phyloP scores from a whole-genome alignment of 2,797 vertebrate species.

The Thamnophis elegans region DNA sequence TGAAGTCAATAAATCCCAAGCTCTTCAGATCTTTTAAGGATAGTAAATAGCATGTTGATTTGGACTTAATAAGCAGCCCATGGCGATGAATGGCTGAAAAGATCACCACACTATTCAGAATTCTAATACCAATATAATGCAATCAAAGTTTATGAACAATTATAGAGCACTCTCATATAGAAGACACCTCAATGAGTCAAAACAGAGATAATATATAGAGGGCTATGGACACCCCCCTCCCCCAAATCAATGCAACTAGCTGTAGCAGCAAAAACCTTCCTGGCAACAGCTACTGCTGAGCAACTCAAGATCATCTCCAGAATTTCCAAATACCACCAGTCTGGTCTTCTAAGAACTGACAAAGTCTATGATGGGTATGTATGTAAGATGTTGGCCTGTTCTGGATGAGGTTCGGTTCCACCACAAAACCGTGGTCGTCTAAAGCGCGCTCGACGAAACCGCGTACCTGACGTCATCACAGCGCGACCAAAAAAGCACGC shows the following conservation, averaged over 20 bases:
- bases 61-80: not conserved
- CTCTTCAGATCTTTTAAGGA: not conserved
- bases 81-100: not conserved
- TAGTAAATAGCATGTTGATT: not conserved
- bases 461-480: no score
- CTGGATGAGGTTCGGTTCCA: not conserved
- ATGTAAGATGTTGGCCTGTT: not conserved
- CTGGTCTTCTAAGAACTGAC: not conserved
- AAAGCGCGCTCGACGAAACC: no score
- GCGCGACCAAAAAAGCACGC: no score
- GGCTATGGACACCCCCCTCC: not conserved
- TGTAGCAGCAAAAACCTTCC: not conserved
- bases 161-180: not conserved
- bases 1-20: not conserved
- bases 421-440: no score
- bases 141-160: not conserved
- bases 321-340: not conserved
- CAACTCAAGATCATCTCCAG: not conserved
- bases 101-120: not conserved
- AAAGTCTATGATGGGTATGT: not conserved
- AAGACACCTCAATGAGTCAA: not conserved
- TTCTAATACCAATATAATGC: not conserved
- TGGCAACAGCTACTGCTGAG: not conserved
- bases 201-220: not conserved
- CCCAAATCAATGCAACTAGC: not conserved